phyloP scores from a whole-genome alignment of 1,140 invertebrate species.

The Centruroides vittatus region DNA sequence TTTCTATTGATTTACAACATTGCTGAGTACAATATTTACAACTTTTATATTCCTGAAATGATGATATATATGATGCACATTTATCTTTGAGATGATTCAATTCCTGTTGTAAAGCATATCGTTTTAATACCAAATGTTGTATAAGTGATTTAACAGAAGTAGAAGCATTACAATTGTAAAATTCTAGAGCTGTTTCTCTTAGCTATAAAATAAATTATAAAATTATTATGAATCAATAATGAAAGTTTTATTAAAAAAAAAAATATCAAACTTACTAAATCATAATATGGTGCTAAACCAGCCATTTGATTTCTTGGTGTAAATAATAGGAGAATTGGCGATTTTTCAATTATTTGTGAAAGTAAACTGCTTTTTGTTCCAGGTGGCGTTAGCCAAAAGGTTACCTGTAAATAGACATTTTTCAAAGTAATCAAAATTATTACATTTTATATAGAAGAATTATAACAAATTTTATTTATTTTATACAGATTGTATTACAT shows the following conservation, averaged over 20 bases:
- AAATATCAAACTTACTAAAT: slow-evolving; percentile 21
- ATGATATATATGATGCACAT: slow-evolving; percentile 6
- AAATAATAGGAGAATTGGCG: slow-evolving; percentile 26
- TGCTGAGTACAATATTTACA: neutral
- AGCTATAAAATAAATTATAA: slow-evolving; percentile 12
- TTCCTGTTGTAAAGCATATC: slow-evolving; percentile 16
- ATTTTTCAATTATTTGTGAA: slow-evolving; percentile 22
- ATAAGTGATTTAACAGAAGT: slow-evolving; percentile 14
- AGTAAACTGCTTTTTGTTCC: slow-evolving; percentile 26
- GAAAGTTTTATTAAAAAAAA: slow-evolving; percentile 1
- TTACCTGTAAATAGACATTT: neutral
- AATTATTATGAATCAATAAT: too few relatives aligned
- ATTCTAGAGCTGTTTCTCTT: slow-evolving; percentile 27
- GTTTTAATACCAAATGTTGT: slow-evolving; percentile 13
- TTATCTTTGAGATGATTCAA: slow-evolving; percentile 16
- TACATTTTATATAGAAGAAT: too few relatives aligned
- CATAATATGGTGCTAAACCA: slow-evolving; percentile 21
- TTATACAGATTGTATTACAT: too few relatives aligned
- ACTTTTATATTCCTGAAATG: too few relatives aligned
- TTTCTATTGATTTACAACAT: slow-evolving; percentile 6
- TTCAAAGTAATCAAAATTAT: too few relatives aligned
- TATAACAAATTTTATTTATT: too few relatives aligned
- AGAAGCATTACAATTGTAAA: slow-evolving; percentile 23
- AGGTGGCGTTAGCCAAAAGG: slow-evolving; percentile 23
- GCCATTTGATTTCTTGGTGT: slow-evolving; percentile 24